Conservation (phyloP, 2,113 vertebrate genomes). For the Cyanocitta stelleri region DNA sequence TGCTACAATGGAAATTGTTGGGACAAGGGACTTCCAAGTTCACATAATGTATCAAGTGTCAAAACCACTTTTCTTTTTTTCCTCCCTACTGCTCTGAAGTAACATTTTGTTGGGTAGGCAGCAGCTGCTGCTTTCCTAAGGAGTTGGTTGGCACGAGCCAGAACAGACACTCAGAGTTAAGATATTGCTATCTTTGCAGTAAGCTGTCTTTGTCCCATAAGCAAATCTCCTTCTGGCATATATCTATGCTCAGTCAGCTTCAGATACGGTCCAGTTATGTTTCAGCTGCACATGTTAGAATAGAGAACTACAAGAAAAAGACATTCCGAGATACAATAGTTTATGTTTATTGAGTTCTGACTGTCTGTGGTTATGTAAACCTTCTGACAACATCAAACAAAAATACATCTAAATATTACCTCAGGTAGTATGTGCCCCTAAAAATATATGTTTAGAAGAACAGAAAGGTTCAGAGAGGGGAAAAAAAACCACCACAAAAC, state of each 20-base stretch:
- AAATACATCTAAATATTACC: not conserved
- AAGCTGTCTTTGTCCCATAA: not conserved
- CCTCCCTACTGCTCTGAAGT: not conserved
- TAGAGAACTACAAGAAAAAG: not conserved
- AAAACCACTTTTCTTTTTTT: not conserved
- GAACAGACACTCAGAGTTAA: not conserved
- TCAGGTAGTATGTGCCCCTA: not conserved
- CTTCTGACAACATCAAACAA: not conserved
- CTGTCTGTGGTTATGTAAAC: not conserved
- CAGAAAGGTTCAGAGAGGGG: not conserved
- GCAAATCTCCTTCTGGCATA: not conserved
- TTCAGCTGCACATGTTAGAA: not conserved
- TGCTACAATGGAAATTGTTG: not conserved
- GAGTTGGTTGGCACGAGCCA: not conserved
- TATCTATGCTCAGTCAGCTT: not conserved
- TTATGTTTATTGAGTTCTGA: not conserved
- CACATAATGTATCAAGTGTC: not conserved
- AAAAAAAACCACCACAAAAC: not conserved
- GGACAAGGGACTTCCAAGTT: not conserved
- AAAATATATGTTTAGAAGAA: not conserved
- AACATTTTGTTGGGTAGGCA: not conserved
- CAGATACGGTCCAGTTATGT: not conserved
- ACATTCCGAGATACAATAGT: not conserved
- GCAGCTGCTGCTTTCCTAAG: not conserved
- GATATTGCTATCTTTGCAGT: not conserved